Evolutionary conservation across 2,888 invertebrate genomes (phyloP), one percentile per base, ranked within the genome.

Genomic region (Eurytoma adleriae): DNA sequence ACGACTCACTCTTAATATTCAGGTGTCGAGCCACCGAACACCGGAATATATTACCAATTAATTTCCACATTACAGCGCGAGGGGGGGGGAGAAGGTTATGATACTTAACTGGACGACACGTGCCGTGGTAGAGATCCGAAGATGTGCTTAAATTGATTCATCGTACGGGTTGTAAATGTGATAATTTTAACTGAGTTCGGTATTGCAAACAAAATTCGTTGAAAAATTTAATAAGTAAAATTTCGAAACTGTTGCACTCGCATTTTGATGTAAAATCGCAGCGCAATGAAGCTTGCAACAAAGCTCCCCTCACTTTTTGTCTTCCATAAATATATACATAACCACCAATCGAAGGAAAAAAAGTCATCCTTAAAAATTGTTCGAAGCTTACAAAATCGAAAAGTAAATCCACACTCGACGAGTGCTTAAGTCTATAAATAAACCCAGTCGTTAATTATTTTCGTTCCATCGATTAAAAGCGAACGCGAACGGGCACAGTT

Each of bases 61-160:
- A 40, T 64, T 40, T 48, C 16, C 18, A 13, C 5, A n/a, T 18
- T 40, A 10, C 16, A 40, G 13, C 7, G 40, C 40, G 27, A 48
- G 13, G 4, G 40, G 48, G 40, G 48, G 10, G 7, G 30, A 40
- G 10, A 48, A 79, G 76, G 76, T 82, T 82, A 79, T 54, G 30
- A 54, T 64, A 76, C 79, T 62, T 50, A 76, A 87, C 87, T 83
- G 10, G 85, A 69, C 57, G 84, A 24, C 13, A 81, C 79, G 20
- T 78, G 83, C 27, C 82, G 84, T n/a, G 81, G 82, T 20, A 86
- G 75, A 2, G 85, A 77, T 4, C 84, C 80, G 16, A 86, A 54
- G 13, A 88, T 83, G 2, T 84, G 80, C 71, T 86, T 87, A n/a
- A 88, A 73, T n/a, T 80, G 86, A 75, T 87, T 86, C 88, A 88